Conservation (phyloP, 2,888 invertebrate species). For the Branchinecta sandiegonensis region DNA sequence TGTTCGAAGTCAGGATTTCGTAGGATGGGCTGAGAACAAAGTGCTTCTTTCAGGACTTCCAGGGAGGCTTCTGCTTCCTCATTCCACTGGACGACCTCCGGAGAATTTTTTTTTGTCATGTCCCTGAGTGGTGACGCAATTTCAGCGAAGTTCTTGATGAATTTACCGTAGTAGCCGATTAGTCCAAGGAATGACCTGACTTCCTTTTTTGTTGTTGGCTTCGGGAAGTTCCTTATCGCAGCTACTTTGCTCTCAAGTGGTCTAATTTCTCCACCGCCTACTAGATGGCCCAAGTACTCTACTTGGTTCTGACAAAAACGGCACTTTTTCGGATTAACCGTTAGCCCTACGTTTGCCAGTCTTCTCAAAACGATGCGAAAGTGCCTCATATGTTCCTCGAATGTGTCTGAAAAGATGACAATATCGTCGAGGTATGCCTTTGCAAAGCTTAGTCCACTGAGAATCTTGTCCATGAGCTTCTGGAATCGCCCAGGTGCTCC, state of each 20-base stretch:
- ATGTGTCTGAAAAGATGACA: slow-evolving; percentile 17
- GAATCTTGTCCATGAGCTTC: slow-evolving; percentile 16
- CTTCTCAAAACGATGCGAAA: slow-evolving; percentile 10
- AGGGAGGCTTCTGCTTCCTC: not conserved
- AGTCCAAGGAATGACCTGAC: slow-evolving; percentile 19
- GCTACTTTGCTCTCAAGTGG: slow-evolving; percentile 17
- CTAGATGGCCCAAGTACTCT: slow-evolving; percentile 17
- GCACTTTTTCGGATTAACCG: not conserved
- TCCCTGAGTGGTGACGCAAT: slow-evolving; percentile 19
- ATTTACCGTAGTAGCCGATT: slow-evolving; percentile 18
- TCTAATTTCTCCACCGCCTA: slow-evolving; percentile 5
- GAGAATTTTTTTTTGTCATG: slow-evolving; percentile 17
- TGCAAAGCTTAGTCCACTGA: slow-evolving; percentile 1
- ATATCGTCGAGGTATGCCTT: slow-evolving; percentile 19
- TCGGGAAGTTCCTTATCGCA: slow-evolving; percentile 19
- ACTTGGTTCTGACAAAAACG: not conserved
- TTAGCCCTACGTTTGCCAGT: slow-evolving; percentile 13
- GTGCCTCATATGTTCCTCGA: slow-evolving; percentile 13
- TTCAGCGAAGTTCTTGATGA: slow-evolving; percentile 12
- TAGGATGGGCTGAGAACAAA: slow-evolving; percentile 4
- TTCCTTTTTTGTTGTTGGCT: slow-evolving; percentile 12
- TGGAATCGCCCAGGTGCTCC: slow-evolving; percentile 25
- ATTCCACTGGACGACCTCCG: too few relatives aligned
- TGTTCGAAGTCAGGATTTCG: slow-evolving; percentile 13
- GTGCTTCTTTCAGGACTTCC: not conserved